Evolutionary conservation across 1,140 invertebrate species (phyloP).

Genomic region (Pantala flavescens): DNA sequence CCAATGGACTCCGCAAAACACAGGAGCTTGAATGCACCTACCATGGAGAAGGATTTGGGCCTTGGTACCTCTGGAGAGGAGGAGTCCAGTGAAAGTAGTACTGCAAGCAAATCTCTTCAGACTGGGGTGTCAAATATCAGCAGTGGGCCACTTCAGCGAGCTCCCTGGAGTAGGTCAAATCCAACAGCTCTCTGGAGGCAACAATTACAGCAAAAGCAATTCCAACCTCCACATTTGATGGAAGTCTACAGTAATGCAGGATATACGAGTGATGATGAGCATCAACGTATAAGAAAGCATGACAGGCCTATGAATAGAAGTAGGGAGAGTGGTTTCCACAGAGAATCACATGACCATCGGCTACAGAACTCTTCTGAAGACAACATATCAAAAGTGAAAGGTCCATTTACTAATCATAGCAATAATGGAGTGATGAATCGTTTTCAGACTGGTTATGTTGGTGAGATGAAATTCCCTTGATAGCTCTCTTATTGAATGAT

Average conservation of each 20-base stretch:
- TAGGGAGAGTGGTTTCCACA: neutral
- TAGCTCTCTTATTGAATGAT: conserved; percentile 14
- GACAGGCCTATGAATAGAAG: conserved; percentile 5
- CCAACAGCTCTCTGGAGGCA: conserved; percentile 30
- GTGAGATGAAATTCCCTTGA: conserved; percentile 48
- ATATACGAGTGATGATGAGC: conserved; percentile 30
- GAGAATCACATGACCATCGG: neutral
- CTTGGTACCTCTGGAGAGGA: conserved; percentile 71
- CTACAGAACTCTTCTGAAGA: conserved; percentile 17
- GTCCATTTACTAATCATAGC: conserved; percentile 23
- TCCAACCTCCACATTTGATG: conserved; percentile 28
- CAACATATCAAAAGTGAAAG: conserved; percentile 27
- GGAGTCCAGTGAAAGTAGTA: conserved; percentile 61
- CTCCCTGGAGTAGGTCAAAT: conserved; percentile 29
- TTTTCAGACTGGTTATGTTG: conserved; percentile 44
- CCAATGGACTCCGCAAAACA: neutral
- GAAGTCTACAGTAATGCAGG: conserved; percentile 31
- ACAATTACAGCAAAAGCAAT: conserved; percentile 42
- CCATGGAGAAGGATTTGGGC: conserved; percentile 66
- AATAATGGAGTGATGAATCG: conserved; percentile 37
- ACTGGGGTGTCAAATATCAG: conserved; percentile 38
- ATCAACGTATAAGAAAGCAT: conserved; percentile 16
- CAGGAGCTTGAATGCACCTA: conserved; percentile 19
- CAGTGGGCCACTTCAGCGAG: conserved; percentile 45
- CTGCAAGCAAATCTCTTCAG: conserved; percentile 49